Evolutionary conservation across 2,113 vertebrate species (phyloP), one percentile per base, ranked within the genome.

Genomic region (Perca schrenkii): DNA sequence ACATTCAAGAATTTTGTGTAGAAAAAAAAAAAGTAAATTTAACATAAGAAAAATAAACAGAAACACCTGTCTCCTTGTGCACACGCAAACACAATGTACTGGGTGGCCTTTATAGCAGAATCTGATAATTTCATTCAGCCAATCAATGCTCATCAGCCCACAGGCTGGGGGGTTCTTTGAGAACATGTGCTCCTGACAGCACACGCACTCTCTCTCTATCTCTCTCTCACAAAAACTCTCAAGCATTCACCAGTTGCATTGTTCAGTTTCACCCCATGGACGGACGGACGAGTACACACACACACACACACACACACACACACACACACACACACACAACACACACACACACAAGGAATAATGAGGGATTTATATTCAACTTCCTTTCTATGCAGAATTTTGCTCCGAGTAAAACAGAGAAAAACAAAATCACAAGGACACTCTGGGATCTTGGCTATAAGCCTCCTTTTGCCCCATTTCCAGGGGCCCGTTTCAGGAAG

Each of bases 61-160:
- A 65, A 76, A 76, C 36, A 87, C 70, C 56, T 79, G 50, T 31
- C 43, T 68, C 61, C 15, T 43, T 66, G 34, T 65, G 16, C 36
- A 57, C 63, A 56, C 13, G 21, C 17, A 47, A 8, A 63, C 25
- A 66, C 4, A 66, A 54, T 47, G 11, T 28, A 7, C 66, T 28
- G 16, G 52, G 64, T 81, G 89, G 90, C 92, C 86, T 87, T 94
- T 84, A 89, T 84, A 89, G 91, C 81, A 85, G 84, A 82, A 91
- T 90, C 92, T 93, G 93, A 95, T 94, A 91, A 88, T 89, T 93
- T 86, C 83, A 93, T 93, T 91, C 88, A 91, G 82, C 81, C 86
- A 92, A 91, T 95, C 92, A 91, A 86, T 84, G 82, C 68, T 78
- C 84, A 76, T 87, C 76, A 82, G 79, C 69, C 58, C 36, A 15